Base-by-base conservation (phyloP, 2,797 vertebrate species). In the Clarias platycephalus region DNA sequence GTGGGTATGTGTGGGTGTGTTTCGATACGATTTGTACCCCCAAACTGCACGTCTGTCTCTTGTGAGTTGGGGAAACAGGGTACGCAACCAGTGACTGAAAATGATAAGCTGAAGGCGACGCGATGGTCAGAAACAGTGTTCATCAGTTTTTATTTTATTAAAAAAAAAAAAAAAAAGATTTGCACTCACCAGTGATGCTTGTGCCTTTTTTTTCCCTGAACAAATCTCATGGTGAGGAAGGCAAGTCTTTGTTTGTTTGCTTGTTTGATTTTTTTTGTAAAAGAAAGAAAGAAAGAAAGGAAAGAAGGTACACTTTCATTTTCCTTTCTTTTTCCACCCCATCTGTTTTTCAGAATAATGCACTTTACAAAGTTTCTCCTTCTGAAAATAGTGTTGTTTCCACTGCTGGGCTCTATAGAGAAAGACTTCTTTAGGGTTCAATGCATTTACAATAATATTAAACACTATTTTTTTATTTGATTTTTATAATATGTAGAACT, bases 191-290 rank as follows among this genome's bases (percentile, higher is more conserved):
- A 87, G 90, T 87, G 90, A 93, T 84, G 90, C 89, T 88, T 89
- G 94, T 95, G 94, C 94, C 95, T 95, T 95, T 80, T 72, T 72
- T 92, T 89, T 40, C 2, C 87, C 89, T 89, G 92, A 94, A 94
- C 92, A 94, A 90, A 90, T 87, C 83, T 74, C 81, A 66, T 20
- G 34, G 62, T 64, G 77, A 64, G 37, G 62, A 80, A 80, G 28
- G 76, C 74, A 63, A 62, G 8, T 80, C 24, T 26, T 58, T 37
- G 5, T 60, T 37, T 60, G 58, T 60, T 37, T 60, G 58, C 64
- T 44, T 64, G 34, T 63, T 18, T n/a, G 5, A 28, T 57, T 57
- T 2, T 20, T 22, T 44, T 24, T 24, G 15, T 80, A 34, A 72
- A 80, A 88, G 0, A 62, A 62, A n/a, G 22, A 22, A 6, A 62